Evolutionary conservation across 2,888 invertebrate species (phyloP).

Genomic region (Himalopsyche japonica): DNA sequence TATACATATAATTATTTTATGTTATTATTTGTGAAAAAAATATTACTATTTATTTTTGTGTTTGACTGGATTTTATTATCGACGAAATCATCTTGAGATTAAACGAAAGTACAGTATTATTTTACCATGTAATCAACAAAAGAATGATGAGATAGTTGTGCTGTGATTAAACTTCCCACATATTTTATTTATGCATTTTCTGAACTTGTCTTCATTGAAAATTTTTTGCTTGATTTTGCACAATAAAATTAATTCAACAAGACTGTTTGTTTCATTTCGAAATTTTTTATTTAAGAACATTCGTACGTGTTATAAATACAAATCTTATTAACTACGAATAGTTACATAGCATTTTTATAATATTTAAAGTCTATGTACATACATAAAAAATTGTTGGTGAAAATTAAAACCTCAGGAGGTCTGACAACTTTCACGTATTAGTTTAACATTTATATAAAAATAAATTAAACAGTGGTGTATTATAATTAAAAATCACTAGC

Average conservation of each 20-base stretch:
- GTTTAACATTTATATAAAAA: neutral
- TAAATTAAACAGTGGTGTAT: neutral
- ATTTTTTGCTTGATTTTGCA: slow-evolving; percentile 8
- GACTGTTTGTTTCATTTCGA: neutral
- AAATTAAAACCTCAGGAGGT: neutral
- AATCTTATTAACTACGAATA: neutral
- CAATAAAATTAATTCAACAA: slow-evolving; percentile 6
- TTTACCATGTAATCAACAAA: neutral
- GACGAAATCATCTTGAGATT: neutral
- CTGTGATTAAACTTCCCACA: neutral
- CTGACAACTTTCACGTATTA: neutral
- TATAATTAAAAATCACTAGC: neutral
- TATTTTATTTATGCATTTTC: neutral
- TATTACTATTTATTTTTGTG: neutral
- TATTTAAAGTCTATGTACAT: neutral
- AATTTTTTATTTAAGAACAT: neutral
- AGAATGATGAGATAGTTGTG: neutral
- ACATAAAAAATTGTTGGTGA: neutral
- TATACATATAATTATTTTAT: neutral
- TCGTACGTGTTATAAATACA: neutral
- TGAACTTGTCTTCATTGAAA: neutral
- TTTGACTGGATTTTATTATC: neutral
- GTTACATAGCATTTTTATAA: neutral
- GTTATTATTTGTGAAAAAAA: neutral
- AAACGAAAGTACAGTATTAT: slow-evolving; percentile 3